Conservation (phyloP, 1,140 invertebrate species). For the Diachasmimorpha longicaudata region DNA sequence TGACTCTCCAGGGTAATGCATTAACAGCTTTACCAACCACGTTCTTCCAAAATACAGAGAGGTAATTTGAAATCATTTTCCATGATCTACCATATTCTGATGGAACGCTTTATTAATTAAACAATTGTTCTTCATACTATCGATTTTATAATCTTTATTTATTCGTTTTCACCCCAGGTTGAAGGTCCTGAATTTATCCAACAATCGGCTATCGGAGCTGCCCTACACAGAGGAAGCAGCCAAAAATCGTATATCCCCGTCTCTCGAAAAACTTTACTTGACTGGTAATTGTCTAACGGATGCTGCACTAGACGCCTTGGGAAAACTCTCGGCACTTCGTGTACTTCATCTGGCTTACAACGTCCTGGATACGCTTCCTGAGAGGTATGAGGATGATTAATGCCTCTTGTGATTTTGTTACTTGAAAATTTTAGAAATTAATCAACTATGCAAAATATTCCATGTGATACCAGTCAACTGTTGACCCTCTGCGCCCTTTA, state of each 20-base stretch:
- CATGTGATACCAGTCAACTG: no score
- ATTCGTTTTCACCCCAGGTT: conserved; percentile 64
- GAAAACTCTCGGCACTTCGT: conserved; percentile 70
- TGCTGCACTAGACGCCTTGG: conserved; percentile 72
- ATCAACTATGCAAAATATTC: no score
- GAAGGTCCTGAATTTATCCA: conserved; percentile 77
- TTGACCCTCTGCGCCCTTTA: no score
- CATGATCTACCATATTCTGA: background rate
- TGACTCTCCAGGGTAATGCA: conserved; percentile 80
- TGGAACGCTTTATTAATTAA: conserved; percentile 22
- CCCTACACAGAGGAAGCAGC: conserved; percentile 66
- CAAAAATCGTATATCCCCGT: conserved; percentile 47
- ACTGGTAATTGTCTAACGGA: conserved; percentile 81
- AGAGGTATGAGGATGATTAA: conserved; percentile 59
- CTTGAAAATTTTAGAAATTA: background rate
- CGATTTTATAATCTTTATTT: background rate
- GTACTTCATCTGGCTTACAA: conserved; percentile 82
- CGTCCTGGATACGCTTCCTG: conserved; percentile 74
- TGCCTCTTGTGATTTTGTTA: background rate
- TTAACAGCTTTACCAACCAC: conserved; percentile 75
- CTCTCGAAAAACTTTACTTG: conserved; percentile 75
- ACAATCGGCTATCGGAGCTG: conserved; percentile 75
- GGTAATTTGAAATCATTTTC: conserved; percentile 41
- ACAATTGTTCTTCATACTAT: no score
- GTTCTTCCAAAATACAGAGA: conserved; percentile 75